Percentiles rank a stretch among this genome's conserved stretches.
Conservation (phyloP, 2,113 vertebrate genomes). For the Rhinichthys klamathensis region DNA sequence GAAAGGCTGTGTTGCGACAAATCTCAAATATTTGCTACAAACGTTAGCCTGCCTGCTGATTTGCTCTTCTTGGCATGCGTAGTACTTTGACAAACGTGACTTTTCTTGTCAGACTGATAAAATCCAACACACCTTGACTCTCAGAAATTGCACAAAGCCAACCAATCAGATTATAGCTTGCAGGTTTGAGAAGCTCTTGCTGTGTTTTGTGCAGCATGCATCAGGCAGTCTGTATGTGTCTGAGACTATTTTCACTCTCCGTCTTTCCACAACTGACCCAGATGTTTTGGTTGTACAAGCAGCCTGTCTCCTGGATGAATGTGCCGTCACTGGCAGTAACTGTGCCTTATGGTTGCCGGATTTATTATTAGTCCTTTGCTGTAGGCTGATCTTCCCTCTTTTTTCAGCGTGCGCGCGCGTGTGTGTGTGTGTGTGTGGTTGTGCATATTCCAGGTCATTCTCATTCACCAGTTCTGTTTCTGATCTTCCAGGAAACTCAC, state of each 20-base stretch:
- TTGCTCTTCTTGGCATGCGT: not conserved
- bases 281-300: slow-evolving; percentile 18
- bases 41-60: not conserved
- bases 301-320: slow-evolving; percentile 19
- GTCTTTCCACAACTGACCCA: not conserved
- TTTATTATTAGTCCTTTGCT: slow-evolving; percentile 22
- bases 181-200: not conserved
- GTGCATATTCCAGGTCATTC: not conserved
- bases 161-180: not conserved
- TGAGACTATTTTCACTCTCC: not conserved
- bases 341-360: not conserved
- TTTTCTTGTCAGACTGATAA: not conserved
- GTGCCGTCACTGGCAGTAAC: slow-evolving; percentile 28
- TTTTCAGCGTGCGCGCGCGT: not conserved
- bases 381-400: slow-evolving; percentile 12
- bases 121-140: not conserved
- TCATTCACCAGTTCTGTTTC: slow-evolving; percentile 9
- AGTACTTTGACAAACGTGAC: too few relatives aligned
- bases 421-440: slow-evolving; percentile 1
- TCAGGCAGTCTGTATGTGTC: not conserved
- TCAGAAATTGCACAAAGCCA: not conserved
- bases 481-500: slow-evolving; percentile 49
- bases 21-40: not conserved
- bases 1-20: not conserved
- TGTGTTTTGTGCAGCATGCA: not conserved